These are phyloP conservation scores for Volucella bombylans DNA, from an alignment of 2,888 invertebrate genomes.

Conservation along the genomic window DNA sequence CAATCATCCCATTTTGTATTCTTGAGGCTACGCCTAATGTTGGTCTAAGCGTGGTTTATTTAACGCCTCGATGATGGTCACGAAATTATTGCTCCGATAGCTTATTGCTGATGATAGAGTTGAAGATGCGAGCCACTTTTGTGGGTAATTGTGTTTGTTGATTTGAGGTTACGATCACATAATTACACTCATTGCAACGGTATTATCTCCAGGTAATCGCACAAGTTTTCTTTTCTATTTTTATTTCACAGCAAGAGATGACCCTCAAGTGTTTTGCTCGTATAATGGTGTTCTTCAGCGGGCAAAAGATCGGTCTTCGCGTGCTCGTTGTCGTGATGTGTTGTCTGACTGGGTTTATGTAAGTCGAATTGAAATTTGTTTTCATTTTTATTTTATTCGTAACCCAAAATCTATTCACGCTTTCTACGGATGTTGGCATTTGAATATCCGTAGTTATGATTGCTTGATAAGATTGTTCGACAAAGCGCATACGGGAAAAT, in stretches of 20 bases:
- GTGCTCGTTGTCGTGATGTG: not conserved
- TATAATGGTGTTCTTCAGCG: constrained; percentile 15
- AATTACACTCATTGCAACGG: constrained; percentile 26
- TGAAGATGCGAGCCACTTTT: constrained; percentile 48
- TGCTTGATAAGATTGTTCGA: too few species aligned
- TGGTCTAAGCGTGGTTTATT: constrained; percentile 38
- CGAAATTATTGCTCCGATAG: constrained; percentile 3
- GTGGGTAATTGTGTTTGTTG: constrained; percentile 46
- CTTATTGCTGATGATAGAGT: constrained; percentile 9
- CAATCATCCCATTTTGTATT: constrained; percentile 1
- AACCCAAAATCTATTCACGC: not conserved
- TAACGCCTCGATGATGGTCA: constrained; percentile 52
- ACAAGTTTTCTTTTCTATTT: constrained; percentile 33
- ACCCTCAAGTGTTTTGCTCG: constrained; percentile 19
- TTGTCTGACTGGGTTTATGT: constrained; percentile 22
- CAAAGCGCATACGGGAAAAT: too few species aligned
- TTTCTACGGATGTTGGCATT: constrained; percentile 8
- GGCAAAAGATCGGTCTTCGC: not conserved
- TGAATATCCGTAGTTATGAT: too few species aligned
- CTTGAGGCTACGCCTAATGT: constrained; percentile 3
- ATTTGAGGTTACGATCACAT: constrained; percentile 46
- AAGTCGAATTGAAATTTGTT: constrained; percentile 19
- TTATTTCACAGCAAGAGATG: not conserved
- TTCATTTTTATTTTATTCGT: constrained; percentile 6
- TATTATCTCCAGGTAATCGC: constrained; percentile 38